Conservation (phyloP, 2,888 invertebrate species). For the Tuberolachnus salignus region DNA sequence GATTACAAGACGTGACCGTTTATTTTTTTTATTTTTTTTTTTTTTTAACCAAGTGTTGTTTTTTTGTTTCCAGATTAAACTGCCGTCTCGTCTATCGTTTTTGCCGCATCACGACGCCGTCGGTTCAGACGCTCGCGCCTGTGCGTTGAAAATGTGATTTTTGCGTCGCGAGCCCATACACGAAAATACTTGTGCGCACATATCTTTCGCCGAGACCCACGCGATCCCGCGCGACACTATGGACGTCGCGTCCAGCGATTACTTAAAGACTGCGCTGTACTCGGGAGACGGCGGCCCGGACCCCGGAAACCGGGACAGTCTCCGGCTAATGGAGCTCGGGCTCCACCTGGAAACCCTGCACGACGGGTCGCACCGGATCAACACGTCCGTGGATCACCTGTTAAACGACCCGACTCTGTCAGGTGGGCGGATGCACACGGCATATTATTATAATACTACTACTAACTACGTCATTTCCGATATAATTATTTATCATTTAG, state of each 20-base stretch:
- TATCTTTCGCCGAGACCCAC: slow-evolving; percentile 1
- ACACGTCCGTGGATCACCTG: slow-evolving; percentile 48
- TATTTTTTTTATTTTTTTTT: no score
- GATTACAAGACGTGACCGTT: no score
- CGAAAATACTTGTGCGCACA: background rate
- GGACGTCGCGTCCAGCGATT: slow-evolving; percentile 54
- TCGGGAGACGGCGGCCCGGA: slow-evolving; percentile 46
- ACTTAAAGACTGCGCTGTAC: slow-evolving; percentile 49
- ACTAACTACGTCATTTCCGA: background rate
- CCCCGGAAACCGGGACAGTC: slow-evolving; percentile 45
- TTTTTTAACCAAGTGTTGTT: background rate
- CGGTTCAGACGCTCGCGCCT: background rate
- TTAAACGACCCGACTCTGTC: slow-evolving; percentile 49
- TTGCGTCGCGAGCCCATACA: background rate
- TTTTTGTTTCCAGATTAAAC: slow-evolving; percentile 15
- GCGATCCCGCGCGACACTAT: slow-evolving; percentile 8
- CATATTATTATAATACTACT: no score
- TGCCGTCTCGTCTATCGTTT: background rate
- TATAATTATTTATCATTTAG: background rate
- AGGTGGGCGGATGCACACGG: background rate
- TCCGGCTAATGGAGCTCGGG: slow-evolving; percentile 50
- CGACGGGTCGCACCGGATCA: slow-evolving; percentile 46
- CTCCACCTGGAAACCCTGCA: slow-evolving; percentile 51
- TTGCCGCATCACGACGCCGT: background rate
- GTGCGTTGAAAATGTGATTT: slow-evolving; percentile 29